phyloP scores from a whole-genome alignment of 2,888 invertebrate species.

The Idaea biselata region DNA sequence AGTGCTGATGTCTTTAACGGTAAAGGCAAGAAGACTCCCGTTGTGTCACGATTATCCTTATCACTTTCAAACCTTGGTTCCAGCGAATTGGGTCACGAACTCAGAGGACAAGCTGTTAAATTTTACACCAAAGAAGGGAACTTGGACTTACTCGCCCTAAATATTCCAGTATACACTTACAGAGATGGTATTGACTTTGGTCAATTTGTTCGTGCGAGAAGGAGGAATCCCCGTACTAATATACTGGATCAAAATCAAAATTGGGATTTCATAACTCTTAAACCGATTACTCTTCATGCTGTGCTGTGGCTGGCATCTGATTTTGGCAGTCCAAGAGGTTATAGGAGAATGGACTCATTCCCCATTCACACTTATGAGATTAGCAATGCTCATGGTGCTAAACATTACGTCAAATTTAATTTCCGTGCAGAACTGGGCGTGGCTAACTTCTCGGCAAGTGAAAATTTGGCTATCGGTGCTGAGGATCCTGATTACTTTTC shows the following conservation, averaged over 20 bases:
- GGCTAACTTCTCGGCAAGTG: constrained; percentile 84
- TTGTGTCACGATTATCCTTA: constrained; percentile 88
- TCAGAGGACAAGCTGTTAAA: constrained; percentile 93
- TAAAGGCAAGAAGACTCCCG: constrained; percentile 87
- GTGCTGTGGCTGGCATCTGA: constrained; percentile 85
- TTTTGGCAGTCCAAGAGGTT: constrained; percentile 94
- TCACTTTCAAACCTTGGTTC: constrained; percentile 92
- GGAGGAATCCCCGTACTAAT: constrained; percentile 93
- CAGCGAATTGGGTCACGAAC: constrained; percentile 91
- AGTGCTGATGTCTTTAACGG: constrained; percentile 85
- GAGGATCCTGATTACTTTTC: constrained; percentile 92
- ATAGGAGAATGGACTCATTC: constrained; percentile 94
- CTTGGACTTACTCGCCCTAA: constrained; percentile 94
- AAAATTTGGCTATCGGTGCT: constrained; percentile 83
- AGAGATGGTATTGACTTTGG: constrained; percentile 93
- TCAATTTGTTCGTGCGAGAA: constrained; percentile 95
- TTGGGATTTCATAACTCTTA: constrained; percentile 93
- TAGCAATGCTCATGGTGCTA: constrained; percentile 85
- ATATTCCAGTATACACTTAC: constrained; percentile 93
- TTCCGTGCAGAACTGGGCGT: constrained; percentile 93
- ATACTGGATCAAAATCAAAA: constrained; percentile 93
- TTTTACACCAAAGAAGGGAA: constrained; percentile 94
- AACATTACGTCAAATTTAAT: constrained; percentile 92
- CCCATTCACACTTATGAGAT: constrained; percentile 94
- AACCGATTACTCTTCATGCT: constrained; percentile 91